Evolutionary conservation across 2,888 invertebrate genomes (phyloP).

Genomic region (Hypolimnas misippus): DNA sequence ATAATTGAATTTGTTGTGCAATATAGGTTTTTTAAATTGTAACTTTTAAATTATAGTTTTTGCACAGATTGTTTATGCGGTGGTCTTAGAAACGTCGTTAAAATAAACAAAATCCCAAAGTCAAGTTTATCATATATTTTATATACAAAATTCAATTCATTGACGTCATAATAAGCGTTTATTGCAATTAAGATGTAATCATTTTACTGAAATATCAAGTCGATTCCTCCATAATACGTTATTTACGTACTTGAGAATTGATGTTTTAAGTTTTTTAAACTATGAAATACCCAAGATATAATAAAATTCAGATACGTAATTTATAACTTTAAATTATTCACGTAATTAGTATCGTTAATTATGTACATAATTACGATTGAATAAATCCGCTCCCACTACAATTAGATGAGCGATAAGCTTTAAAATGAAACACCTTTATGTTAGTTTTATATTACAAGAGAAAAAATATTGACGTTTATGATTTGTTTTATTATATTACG

Average conservation of each 20-base stretch:
- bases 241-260: not conserved
- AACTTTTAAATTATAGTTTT: no score
- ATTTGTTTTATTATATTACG: no score
- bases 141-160: not conserved
- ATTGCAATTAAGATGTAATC: not conserved
- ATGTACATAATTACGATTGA: constrained; percentile 23
- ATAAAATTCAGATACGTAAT: constrained; percentile 8
- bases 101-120: no score
- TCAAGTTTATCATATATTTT: not conserved
- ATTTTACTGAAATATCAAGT: not conserved
- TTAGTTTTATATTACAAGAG: not conserved
- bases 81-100: no score
- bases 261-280: not conserved
- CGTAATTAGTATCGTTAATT: constrained; percentile 8
- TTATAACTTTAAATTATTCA: constrained; percentile 8
- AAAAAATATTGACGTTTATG: no score
- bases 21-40: no score
- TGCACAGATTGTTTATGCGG: no score
- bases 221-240: no score
- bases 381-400: constrained; percentile 6
- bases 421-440: not conserved
- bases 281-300: constrained; percentile 1
- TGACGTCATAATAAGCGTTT: not conserved
- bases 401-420: constrained; percentile 5
- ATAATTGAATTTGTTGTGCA: no score